These are phyloP conservation scores for Melinaea marsaeus DNA, from an alignment of 2,888 invertebrate genomes.

Conservation along the genomic window DNA sequence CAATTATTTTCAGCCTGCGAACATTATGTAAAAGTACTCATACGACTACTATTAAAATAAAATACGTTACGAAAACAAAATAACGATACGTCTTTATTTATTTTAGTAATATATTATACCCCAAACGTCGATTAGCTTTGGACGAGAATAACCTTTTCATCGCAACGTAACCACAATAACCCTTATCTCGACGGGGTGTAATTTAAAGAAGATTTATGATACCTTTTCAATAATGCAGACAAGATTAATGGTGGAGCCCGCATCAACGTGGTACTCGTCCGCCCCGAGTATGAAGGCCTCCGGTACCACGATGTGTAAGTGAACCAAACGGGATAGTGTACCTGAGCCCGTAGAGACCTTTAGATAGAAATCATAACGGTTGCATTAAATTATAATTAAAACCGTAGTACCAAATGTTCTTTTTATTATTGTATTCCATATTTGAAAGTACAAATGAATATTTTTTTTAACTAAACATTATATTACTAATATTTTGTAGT, in stretches of 20 bases:
- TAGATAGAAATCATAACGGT: neutral
- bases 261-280: slow-evolving; percentile 93
- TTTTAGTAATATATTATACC: neutral
- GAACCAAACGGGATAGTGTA: slow-evolving; percentile 91
- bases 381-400: too few species aligned
- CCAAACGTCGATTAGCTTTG: slow-evolving; percentile 3
- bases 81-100: neutral
- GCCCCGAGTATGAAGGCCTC: slow-evolving; percentile 93
- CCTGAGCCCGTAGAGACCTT: slow-evolving; percentile 91
- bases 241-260: slow-evolving; percentile 92
- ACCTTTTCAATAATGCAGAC: slow-evolving; percentile 96
- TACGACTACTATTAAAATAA: too few species aligned
- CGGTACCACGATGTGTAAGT: slow-evolving; percentile 91
- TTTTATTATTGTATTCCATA: too few species aligned
- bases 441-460: too few species aligned
- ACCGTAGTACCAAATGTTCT: too few species aligned
- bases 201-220: slow-evolving; percentile 25
- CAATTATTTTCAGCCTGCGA: too few species aligned
- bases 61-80: too few species aligned
- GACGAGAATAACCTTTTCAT: slow-evolving; percentile 1
- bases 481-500: too few species aligned
- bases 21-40: too few species aligned
- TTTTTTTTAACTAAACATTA: too few species aligned
- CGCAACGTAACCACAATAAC: slow-evolving; percentile 2
- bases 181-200: slow-evolving; percentile 3